Percentiles rank a stretch among this genome's conserved stretches.
Evolutionary conservation across 2,797 vertebrate genomes (phyloP).

Genomic region (Sciurus vulgaris): DNA sequence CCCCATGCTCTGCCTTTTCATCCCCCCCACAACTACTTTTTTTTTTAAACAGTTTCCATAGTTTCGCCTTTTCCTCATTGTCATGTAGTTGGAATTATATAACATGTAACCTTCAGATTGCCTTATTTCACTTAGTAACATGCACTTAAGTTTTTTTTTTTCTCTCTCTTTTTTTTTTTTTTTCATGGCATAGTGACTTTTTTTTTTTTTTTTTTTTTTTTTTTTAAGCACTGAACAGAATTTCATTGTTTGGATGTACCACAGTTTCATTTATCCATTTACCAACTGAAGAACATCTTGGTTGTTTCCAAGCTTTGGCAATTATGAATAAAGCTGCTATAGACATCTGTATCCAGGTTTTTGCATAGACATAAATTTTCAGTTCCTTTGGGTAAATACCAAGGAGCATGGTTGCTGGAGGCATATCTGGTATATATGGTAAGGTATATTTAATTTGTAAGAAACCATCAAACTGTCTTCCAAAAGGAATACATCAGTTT

Average conservation of each 20-base stretch:
- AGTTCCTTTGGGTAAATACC: background rate
- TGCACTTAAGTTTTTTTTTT: background rate
- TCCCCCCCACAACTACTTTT: accelerated
- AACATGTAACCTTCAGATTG: background rate
- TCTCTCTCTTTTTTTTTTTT: background rate
- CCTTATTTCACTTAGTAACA: background rate
- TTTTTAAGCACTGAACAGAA: background rate
- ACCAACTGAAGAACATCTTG: background rate
- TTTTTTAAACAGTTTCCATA: background rate
- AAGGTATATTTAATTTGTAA: background rate
- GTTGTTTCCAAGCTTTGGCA: background rate
- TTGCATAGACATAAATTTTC: background rate
- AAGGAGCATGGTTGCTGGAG: background rate
- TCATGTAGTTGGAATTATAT: background rate
- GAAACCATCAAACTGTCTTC: background rate
- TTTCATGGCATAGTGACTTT: background rate
- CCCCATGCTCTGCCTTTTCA: background rate
- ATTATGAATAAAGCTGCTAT: background rate
- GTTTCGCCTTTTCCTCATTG: background rate
- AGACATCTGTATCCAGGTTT: background rate
- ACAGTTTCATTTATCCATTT: background rate
- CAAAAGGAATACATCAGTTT: background rate
- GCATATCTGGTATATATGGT: no score
- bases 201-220: background rate
- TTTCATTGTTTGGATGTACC: background rate